Conservation (phyloP, 2,888 invertebrate species). For the Yponomeuta malinellus region DNA sequence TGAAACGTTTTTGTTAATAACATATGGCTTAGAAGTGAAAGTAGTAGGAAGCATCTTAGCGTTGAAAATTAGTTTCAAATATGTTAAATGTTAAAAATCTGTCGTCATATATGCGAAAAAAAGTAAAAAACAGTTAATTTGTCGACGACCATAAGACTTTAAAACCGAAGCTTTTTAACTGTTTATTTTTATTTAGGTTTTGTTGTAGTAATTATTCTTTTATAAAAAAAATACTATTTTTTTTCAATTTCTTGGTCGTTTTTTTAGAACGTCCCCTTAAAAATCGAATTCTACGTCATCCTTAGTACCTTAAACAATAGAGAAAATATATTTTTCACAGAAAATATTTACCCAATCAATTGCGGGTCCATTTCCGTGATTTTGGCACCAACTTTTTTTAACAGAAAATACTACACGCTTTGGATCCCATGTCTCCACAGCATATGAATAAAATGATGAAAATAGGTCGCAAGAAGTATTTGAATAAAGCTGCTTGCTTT, state of each 20-base stretch:
- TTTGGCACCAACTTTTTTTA: neutral
- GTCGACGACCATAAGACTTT: neutral
- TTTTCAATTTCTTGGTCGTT: neutral
- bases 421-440: neutral
- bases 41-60: too few species aligned
- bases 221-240: neutral
- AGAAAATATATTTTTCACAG: neutral
- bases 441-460: slow-evolving; percentile 1
- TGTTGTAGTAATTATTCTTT: neutral
- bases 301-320: too few species aligned
- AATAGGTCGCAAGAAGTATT: neutral
- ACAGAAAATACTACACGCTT: neutral
- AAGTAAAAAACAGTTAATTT: too few species aligned
- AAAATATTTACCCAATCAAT: neutral
- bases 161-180: neutral
- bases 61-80: neutral
- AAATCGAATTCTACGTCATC: too few species aligned
- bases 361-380: neutral
- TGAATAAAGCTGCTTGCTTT: neutral
- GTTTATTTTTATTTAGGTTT: too few species aligned
- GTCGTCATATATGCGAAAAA: too few species aligned
- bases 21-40: too few species aligned
- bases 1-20: too few species aligned
- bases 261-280: neutral
- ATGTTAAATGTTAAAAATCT: neutral